phyloP scores from a whole-genome alignment of 2,113 vertebrate species.

The Callopanchax toddi region DNA sequence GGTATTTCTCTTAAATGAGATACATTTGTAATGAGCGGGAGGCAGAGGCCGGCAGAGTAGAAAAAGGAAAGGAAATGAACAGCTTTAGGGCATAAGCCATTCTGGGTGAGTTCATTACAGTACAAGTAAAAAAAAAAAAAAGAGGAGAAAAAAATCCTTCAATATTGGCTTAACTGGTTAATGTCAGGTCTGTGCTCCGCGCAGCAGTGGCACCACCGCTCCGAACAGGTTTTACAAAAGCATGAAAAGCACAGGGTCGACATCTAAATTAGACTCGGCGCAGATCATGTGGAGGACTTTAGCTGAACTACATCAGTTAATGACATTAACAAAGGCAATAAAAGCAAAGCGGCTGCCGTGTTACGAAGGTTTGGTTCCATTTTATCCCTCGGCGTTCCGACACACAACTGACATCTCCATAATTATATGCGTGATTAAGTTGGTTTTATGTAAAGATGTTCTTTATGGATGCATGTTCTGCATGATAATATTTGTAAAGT shows the following conservation, averaged over 20 bases:
- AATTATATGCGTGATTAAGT: slow-evolving; percentile 22
- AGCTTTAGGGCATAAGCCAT: slow-evolving; percentile 68
- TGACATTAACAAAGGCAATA: slow-evolving; percentile 35
- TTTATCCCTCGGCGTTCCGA: neutral
- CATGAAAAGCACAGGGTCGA: slow-evolving; percentile 41
- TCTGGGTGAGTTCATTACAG: slow-evolving; percentile 71
- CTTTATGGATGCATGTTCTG: slow-evolving; percentile 41
- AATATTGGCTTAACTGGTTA: slow-evolving; percentile 45
- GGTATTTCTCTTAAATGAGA: slow-evolving; percentile 67
- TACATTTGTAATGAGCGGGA: slow-evolving; percentile 65
- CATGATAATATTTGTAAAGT: slow-evolving; percentile 28
- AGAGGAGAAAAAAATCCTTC: slow-evolving; percentile 31
- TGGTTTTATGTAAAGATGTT: slow-evolving; percentile 31
- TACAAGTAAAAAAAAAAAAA: slow-evolving; percentile 25
- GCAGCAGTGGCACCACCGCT: neutral
- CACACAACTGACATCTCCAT: slow-evolving; percentile 16
- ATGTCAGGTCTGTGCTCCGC: slow-evolving; percentile 3
- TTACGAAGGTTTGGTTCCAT: neutral
- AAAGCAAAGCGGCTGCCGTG: neutral
- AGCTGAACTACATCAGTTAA: slow-evolving; percentile 32
- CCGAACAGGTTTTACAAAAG: slow-evolving; percentile 8
- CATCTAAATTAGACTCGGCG: slow-evolving; percentile 46
- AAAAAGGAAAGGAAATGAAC: slow-evolving; percentile 65
- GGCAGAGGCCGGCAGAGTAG: slow-evolving; percentile 64
- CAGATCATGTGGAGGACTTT: slow-evolving; percentile 58